Evolutionary conservation across 2,113 vertebrate species (phyloP).

Genomic region (Pangasianodon gigas): DNA sequence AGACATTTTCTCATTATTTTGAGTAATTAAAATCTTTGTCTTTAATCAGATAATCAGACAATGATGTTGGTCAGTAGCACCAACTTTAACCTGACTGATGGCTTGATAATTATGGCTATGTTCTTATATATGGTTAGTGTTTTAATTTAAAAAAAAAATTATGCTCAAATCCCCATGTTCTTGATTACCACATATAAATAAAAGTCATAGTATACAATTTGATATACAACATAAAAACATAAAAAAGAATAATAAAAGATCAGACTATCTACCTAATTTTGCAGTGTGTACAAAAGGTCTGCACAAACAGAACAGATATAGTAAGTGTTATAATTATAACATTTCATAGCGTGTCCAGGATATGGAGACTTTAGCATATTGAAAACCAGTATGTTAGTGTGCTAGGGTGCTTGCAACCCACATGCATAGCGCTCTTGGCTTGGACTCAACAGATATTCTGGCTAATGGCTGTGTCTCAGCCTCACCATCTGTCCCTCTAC

Average conservation of each 20-base stretch:
- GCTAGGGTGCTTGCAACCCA: neutral
- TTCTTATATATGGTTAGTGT: neutral
- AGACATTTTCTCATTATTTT: neutral
- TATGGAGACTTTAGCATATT: conserved; percentile 21
- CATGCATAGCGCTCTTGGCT: conserved; percentile 31
- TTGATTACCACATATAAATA: neutral
- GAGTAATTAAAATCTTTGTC: neutral
- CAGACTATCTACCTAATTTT: neutral
- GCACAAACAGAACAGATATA: neutral
- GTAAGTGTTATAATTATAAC: neutral
- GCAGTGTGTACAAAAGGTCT: neutral
- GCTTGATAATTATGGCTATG: neutral
- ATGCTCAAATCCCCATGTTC: neutral
- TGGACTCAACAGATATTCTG: conserved; percentile 40
- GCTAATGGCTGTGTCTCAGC: conserved; percentile 41
- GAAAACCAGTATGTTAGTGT: conserved; percentile 26
- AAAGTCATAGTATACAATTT: neutral
- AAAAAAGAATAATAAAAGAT: neutral
- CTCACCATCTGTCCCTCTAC: conserved; percentile 47
- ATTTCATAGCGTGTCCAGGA: conserved; percentile 4
- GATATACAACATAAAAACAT: neutral
- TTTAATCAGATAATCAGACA: neutral
- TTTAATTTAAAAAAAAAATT: neutral
- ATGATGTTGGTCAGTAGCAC: neutral
- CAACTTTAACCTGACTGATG: neutral